These are phyloP conservation scores for Drosophila truncata DNA, from an alignment of 1,140 invertebrate species.

Conservation along the genomic window DNA sequence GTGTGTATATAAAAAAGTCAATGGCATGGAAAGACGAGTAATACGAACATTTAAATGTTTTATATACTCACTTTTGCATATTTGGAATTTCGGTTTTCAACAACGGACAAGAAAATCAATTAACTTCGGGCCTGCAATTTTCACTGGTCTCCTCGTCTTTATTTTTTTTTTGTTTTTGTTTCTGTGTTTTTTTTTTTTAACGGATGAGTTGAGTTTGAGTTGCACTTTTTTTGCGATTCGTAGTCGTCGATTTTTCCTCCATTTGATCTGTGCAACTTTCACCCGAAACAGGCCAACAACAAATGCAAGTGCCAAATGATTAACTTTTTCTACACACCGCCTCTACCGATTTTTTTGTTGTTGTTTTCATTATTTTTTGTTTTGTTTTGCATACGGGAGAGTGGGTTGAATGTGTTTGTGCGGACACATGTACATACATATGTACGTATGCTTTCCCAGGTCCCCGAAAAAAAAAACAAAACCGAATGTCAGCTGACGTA, in stretches of 20 bases:
- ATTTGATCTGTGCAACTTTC: constrained; percentile 76
- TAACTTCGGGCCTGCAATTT: constrained; percentile 35
- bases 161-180: not conserved
- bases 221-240: constrained; percentile 59
- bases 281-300: constrained; percentile 63
- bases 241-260: constrained; percentile 49
- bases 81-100: constrained; percentile 22
- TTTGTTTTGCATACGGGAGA: constrained; percentile 34
- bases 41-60: constrained; percentile 2
- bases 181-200: constrained; percentile 30
- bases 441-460: constrained; percentile 41
- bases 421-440: constrained; percentile 22
- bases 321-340: constrained; percentile 37
- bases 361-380: constrained; percentile 16
- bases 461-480: constrained; percentile 35
- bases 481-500: constrained; percentile 69
- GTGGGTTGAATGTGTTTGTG: constrained; percentile 12
- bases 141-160: constrained; percentile 13
- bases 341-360: constrained; percentile 28
- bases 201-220: constrained; percentile 59
- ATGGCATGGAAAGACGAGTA: constrained; percentile 25
- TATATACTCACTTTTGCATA: constrained; percentile 45
- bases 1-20: constrained; percentile 8
- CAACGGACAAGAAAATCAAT: constrained; percentile 45
- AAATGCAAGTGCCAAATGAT: constrained; percentile 48